Evolutionary conservation across 2,797 vertebrate genomes (phyloP).

Genomic region (Pangasius sanitwongsei): DNA sequence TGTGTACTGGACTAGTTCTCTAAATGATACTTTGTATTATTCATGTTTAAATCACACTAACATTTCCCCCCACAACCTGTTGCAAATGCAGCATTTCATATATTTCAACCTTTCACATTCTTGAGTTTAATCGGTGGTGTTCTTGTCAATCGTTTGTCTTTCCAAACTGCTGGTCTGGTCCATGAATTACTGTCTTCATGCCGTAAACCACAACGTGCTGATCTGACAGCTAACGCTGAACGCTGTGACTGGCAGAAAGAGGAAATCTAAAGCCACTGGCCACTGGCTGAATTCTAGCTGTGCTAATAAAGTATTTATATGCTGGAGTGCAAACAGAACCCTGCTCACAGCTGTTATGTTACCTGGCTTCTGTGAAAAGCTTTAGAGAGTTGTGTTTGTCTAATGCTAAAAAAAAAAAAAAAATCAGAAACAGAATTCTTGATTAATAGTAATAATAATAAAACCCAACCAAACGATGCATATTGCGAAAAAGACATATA

Average conservation of each 20-base stretch:
- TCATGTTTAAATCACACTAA: constrained; percentile 68
- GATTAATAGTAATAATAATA: neutral
- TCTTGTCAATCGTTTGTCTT: constrained; percentile 62
- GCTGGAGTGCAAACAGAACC: constrained; percentile 40
- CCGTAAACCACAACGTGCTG: constrained; percentile 44
- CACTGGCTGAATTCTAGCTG: constrained; percentile 48
- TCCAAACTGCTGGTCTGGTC: constrained; percentile 7
- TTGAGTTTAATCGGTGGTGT: constrained; percentile 63
- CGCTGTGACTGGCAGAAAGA: constrained; percentile 34
- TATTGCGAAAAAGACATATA: neutral
- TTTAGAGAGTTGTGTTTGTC: constrained; percentile 32
- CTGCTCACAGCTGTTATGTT: constrained; percentile 42
- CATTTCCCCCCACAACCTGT: constrained; percentile 64
- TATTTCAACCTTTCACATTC: constrained; percentile 75
- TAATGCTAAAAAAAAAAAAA: constrained; percentile 15
- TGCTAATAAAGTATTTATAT: constrained; percentile 44
- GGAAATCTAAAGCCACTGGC: constrained; percentile 53
- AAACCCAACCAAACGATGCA: neutral
- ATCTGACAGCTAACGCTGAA: constrained; percentile 46
- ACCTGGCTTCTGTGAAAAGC: constrained; percentile 32
- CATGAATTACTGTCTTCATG: constrained; percentile 18
- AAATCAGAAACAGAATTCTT: neutral
- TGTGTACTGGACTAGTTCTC: constrained; percentile 20
- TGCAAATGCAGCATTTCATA: constrained; percentile 79
- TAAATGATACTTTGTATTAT: constrained; percentile 33